Conservation (phyloP, 2,888 invertebrate genomes). For the Polydrusus cervinus region DNA sequence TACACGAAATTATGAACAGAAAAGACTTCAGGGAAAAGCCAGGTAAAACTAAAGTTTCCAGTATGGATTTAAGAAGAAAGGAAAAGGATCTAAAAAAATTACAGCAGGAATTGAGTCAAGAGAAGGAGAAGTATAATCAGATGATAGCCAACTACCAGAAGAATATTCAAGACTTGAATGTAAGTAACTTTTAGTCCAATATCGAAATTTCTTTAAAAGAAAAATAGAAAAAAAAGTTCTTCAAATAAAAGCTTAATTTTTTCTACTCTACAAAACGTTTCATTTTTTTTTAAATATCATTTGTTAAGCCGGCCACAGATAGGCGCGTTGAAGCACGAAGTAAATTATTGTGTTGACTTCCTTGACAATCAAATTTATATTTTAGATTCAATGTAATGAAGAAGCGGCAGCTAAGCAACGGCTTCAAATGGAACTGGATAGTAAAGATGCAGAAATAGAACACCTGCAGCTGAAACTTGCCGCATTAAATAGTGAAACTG, state of each 20-base stretch:
- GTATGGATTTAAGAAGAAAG: slow-evolving; percentile 87
- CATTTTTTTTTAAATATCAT: no score
- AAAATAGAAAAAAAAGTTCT: no score
- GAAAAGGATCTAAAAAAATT: slow-evolving; percentile 96
- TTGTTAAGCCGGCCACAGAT: no score
- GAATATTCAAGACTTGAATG: slow-evolving; percentile 85
- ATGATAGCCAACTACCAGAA: slow-evolving; percentile 88
- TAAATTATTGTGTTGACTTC: no score
- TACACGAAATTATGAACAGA: slow-evolving; percentile 97
- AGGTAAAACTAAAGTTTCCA: slow-evolving; percentile 86
- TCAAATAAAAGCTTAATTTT: no score
- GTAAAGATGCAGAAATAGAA: slow-evolving; percentile 97
- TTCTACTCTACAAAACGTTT: no score
- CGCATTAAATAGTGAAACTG: slow-evolving; percentile 87
- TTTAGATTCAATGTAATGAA: slow-evolving; percentile 87
- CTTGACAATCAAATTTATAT: slow-evolving; percentile 35
- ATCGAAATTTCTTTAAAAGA: background rate
- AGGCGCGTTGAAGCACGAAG: no score
- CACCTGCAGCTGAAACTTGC: slow-evolving; percentile 90
- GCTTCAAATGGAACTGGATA: slow-evolving; percentile 96
- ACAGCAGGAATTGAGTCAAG: slow-evolving; percentile 94
- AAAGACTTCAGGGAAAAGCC: slow-evolving; percentile 83
- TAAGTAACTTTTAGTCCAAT: slow-evolving; percentile 57
- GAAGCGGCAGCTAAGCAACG: slow-evolving; percentile 85
- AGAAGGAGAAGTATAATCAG: slow-evolving; percentile 95